Conservation (phyloP, 2,888 invertebrate species). For the Eugnorisma glareosa region DNA sequence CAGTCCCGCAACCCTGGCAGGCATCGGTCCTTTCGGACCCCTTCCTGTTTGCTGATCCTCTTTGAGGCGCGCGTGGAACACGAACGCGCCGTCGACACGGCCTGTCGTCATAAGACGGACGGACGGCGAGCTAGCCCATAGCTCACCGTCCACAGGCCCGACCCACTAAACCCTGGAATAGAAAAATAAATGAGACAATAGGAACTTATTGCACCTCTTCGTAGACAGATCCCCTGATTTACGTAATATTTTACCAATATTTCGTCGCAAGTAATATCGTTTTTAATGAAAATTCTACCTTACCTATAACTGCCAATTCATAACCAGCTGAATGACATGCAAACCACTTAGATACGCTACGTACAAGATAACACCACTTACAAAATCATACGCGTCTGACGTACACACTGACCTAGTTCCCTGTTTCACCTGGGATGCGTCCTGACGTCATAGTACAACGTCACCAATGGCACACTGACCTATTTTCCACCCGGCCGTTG, state of each 20-base stretch:
- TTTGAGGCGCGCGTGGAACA: too few relatives aligned
- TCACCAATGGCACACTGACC: slow-evolving; percentile 86
- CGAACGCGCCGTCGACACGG: too few relatives aligned
- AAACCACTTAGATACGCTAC: not conserved
- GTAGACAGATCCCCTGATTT: not conserved
- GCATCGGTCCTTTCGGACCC: too few relatives aligned
- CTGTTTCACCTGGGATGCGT: slow-evolving; percentile 82
- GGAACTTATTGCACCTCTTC: not conserved
- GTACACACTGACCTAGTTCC: slow-evolving; percentile 77
- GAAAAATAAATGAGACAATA: not conserved
- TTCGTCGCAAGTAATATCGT: not conserved
- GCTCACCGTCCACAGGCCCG: too few relatives aligned
- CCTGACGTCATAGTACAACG: slow-evolving; percentile 85
- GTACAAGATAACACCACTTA: slow-evolving; percentile 17
- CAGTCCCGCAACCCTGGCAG: too few relatives aligned
- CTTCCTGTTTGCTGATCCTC: too few relatives aligned
- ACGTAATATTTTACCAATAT: not conserved
- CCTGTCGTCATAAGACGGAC: too few relatives aligned
- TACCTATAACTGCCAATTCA: slow-evolving; percentile 11
- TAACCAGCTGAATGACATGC: slow-evolving; percentile 13
- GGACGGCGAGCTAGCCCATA: too few relatives aligned
- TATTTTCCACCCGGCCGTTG: slow-evolving; percentile 73
- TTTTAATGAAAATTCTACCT: not conserved
- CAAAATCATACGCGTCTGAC: slow-evolving; percentile 47
- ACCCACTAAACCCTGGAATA: too few relatives aligned